These are phyloP conservation scores for Turritopsis rubra DNA, from an alignment of 30 jellyfish, hydroid and myxozoan species.

Conservation along the genomic window DNA sequence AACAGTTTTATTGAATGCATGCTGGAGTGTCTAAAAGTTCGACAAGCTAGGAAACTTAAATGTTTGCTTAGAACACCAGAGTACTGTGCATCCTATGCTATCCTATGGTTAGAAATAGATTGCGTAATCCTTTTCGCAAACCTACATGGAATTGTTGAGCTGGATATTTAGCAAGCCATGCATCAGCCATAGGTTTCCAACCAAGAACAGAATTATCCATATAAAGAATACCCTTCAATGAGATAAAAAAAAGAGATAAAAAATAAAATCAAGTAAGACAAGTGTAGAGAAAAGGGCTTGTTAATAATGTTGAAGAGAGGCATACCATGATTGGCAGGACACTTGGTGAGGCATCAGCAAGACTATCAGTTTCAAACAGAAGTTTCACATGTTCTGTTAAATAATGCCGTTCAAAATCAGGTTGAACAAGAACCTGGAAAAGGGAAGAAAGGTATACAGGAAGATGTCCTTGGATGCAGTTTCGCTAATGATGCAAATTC, in stretches of 20 bases:
- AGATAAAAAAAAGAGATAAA: not conserved
- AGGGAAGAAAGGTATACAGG: not conserved
- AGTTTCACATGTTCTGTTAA: slow-evolving; percentile 48
- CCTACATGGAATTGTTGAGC: slow-evolving; percentile 51
- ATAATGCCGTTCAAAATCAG: slow-evolving; percentile 10
- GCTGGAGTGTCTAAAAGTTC: slow-evolving; percentile 38
- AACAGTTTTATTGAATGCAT: slow-evolving; percentile 48
- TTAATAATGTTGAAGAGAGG: not conserved
- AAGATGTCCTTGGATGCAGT: too few relatives aligned
- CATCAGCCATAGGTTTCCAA: slow-evolving; percentile 87
- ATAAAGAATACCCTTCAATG: slow-evolving; percentile 50
- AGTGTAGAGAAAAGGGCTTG: not conserved
- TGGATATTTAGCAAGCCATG: slow-evolving; percentile 68
- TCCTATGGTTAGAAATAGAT: not conserved
- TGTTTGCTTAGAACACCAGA: not conserved
- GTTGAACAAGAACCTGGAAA: slow-evolving; percentile 12
- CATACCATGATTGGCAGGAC: slow-evolving; percentile 57
- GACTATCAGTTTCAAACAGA: slow-evolving; percentile 45
- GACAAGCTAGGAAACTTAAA: not conserved
- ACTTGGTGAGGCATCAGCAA: slow-evolving; percentile 59
- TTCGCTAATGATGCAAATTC: too few relatives aligned
- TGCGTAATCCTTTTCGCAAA: not conserved
- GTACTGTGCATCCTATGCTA: not conserved
- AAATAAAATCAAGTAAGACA: not conserved
- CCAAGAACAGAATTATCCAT: slow-evolving; percentile 72